Conservation (phyloP, 2,113 vertebrate genomes). For the Neodontobutis hainanensis region DNA sequence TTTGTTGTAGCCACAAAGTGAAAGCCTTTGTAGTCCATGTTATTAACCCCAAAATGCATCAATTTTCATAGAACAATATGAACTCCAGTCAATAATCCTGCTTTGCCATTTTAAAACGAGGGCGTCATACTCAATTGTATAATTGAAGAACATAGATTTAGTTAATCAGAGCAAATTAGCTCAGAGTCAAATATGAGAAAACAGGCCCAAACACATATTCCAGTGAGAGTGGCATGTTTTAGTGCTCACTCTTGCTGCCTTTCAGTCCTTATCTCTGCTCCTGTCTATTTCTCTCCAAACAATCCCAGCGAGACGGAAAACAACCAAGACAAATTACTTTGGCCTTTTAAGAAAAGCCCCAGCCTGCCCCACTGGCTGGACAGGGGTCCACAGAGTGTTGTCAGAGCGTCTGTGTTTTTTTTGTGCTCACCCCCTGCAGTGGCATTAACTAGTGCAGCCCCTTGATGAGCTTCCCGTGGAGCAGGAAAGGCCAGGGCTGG, state of each 20-base stretch:
- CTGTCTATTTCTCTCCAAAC: conserved; percentile 42
- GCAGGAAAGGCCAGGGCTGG: conserved; percentile 58
- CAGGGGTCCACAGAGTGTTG: conserved; percentile 51
- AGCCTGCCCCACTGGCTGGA: conserved; percentile 52
- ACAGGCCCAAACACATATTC: conserved; percentile 23
- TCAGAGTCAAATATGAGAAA: conserved; percentile 28
- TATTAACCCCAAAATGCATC: no score
- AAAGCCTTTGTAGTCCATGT: no score
- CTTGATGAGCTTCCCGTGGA: conserved; percentile 67
- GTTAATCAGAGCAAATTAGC: conserved; percentile 8
- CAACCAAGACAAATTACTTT: conserved; percentile 68
- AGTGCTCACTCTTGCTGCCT: conserved; percentile 26
- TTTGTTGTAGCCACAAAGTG: no score
- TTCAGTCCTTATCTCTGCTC: conserved; percentile 37
- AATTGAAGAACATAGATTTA: background rate
- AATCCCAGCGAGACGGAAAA: conserved; percentile 57
- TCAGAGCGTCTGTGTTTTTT: conserved; percentile 57
- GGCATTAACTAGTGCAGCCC: conserved; percentile 65
- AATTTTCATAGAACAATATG: no score
- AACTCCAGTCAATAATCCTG: no score
- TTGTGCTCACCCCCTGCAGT: conserved; percentile 49
- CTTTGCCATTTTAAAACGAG: no score
- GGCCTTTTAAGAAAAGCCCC: conserved; percentile 64
- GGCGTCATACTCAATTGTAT: background rate
- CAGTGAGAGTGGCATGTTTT: conserved; percentile 24